A percentile compares a stretch with the other conserved stretches of the same genome.
phyloP scores from a whole-genome alignment of 2,113 vertebrate genomes.

The Strix aluco region DNA sequence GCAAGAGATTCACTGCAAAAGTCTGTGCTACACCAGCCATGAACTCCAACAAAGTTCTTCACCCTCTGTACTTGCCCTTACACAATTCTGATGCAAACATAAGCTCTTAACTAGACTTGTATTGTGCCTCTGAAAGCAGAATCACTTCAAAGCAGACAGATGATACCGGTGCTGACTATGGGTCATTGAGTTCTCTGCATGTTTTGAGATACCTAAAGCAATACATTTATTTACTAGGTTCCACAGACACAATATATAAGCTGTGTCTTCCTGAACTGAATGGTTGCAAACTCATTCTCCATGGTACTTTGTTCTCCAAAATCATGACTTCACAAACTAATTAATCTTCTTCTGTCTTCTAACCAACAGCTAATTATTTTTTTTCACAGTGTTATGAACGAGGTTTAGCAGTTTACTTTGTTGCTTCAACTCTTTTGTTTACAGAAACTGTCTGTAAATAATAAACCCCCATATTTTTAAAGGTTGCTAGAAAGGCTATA shows the following conservation, averaged over 20 bases:
- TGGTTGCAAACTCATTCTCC: neutral
- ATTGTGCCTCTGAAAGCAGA: neutral
- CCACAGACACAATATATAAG: neutral
- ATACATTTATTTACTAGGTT: neutral
- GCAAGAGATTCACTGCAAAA: neutral
- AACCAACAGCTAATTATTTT: conserved; percentile 11
- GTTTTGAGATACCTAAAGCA: neutral
- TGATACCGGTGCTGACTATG: neutral
- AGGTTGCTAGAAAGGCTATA: neutral
- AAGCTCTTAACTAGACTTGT: neutral
- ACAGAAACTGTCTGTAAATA: neutral
- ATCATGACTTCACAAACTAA: conserved; percentile 32
- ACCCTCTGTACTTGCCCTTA: neutral
- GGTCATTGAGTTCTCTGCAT: neutral
- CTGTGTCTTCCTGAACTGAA: neutral
- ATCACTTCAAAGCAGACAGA: neutral
- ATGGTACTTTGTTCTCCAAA: conserved; percentile 8
- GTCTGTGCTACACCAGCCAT: neutral
- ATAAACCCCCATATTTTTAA: neutral
- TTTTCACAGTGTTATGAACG: neutral
- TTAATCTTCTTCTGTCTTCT: conserved; percentile 15
- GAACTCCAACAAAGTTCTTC: neutral
- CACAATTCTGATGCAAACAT: neutral
- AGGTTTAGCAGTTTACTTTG: neutral
- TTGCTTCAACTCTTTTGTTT: neutral